Evolutionary conservation across 2,113 vertebrate species (phyloP).

Genomic region (Varanus komodoensis): DNA sequence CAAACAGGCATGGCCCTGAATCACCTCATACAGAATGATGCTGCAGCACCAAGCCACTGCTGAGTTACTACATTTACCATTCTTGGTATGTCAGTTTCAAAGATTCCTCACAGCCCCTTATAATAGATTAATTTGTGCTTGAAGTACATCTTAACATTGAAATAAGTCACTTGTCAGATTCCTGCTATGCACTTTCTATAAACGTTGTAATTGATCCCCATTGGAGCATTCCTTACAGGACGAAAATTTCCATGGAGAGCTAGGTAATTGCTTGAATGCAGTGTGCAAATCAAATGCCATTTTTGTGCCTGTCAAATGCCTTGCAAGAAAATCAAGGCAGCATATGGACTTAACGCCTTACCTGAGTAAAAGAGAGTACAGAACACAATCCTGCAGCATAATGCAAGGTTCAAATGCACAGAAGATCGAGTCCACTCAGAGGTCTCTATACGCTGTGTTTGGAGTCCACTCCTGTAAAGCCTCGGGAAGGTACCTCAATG

Average conservation of each 20-base stretch:
- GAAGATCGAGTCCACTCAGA: too few species aligned
- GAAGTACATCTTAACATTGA: background rate
- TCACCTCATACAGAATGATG: too few species aligned
- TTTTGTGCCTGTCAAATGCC: background rate
- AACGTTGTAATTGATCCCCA: background rate
- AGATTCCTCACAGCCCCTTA: background rate
- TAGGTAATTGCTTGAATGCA: background rate
- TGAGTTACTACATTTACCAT: background rate
- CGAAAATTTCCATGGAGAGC: background rate
- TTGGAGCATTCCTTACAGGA: background rate
- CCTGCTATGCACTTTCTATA: background rate
- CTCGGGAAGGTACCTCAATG: background rate
- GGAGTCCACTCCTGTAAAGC: background rate
- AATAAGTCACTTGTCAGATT: background rate
- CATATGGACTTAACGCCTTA: background rate
- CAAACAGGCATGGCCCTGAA: too few species aligned
- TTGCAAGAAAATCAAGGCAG: background rate
- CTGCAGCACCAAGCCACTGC: background rate
- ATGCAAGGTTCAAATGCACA: background rate
- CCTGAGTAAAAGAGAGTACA: background rate
- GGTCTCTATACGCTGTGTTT: too few species aligned
- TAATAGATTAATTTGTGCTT: background rate
- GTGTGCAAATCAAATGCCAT: background rate
- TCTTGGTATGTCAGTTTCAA: background rate
- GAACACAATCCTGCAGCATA: background rate